Conservation (phyloP, 2,113 vertebrate species). For the Pangasianodon gigas region DNA sequence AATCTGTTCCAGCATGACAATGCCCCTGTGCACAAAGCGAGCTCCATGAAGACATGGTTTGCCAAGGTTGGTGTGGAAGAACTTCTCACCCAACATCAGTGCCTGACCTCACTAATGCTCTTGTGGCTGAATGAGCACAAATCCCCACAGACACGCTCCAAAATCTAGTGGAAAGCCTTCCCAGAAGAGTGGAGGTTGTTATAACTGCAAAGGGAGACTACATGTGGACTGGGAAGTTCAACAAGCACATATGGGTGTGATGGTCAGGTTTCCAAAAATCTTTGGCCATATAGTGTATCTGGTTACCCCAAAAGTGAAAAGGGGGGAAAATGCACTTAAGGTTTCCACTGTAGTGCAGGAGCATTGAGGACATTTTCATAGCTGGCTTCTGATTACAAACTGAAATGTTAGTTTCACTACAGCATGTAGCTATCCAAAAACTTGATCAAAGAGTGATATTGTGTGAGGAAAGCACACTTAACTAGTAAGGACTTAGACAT, state of each 20-base stretch:
- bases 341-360: neutral
- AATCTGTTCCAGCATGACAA: neutral
- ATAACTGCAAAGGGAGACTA: neutral
- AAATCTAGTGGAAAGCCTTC: neutral
- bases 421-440: neutral
- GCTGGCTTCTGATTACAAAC: too few relatives aligned
- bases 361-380: neutral
- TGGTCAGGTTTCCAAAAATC: neutral
- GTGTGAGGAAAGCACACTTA: neutral
- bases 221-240: neutral
- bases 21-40: neutral
- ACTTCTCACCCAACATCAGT: neutral
- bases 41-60: neutral
- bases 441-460: neutral
- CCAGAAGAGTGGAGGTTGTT: neutral
- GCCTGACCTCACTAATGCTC: neutral
- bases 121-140: neutral
- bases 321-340: neutral
- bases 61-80: neutral
- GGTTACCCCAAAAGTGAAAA: neutral
- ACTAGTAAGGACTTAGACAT: neutral
- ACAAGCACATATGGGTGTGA: neutral
- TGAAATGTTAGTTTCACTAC: neutral
- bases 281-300: neutral
- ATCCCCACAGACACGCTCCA: neutral